phyloP scores from a whole-genome alignment of 1,140 invertebrate species.

The Diprion similis region DNA sequence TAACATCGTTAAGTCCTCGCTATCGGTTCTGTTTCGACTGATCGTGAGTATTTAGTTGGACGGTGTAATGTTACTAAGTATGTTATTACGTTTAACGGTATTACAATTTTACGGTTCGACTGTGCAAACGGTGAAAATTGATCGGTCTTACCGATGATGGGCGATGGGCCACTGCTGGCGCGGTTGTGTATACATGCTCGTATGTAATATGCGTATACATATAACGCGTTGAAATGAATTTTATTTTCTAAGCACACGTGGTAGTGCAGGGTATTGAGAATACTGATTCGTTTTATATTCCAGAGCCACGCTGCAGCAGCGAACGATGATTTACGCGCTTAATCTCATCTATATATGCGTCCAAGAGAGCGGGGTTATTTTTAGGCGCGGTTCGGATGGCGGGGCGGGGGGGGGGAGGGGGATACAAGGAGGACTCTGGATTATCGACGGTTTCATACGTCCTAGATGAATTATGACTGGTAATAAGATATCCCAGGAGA shows the following conservation, averaged over 20 bases:
- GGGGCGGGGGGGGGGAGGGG: background rate
- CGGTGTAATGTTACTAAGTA: too few relatives aligned
- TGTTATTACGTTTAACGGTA: too few relatives aligned
- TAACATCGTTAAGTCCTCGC: background rate
- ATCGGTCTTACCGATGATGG: background rate
- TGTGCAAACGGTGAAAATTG: background rate
- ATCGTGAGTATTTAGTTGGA: too few relatives aligned
- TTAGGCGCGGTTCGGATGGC: background rate
- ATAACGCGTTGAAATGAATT: background rate
- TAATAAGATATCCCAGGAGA: slow-evolving; percentile 5
- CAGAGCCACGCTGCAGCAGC: background rate
- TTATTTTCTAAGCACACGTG: background rate
- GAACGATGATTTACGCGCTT: background rate
- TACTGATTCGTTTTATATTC: background rate
- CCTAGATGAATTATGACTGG: slow-evolving; percentile 7
- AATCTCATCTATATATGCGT: background rate
- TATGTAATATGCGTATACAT: too few relatives aligned
- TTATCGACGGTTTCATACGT: background rate
- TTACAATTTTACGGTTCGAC: too few relatives aligned
- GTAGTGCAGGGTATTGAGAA: background rate
- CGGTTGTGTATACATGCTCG: too few relatives aligned
- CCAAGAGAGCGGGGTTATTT: background rate
- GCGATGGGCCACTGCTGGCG: too few relatives aligned
- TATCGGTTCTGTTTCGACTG: too few relatives aligned
- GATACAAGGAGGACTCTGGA: background rate